A percentile compares a stretch with the other conserved stretches of the same genome.
These are phyloP conservation scores for Drosophila neotestacea DNA, from an alignment of 2,888 invertebrate genomes.

Conservation along the genomic window DNA sequence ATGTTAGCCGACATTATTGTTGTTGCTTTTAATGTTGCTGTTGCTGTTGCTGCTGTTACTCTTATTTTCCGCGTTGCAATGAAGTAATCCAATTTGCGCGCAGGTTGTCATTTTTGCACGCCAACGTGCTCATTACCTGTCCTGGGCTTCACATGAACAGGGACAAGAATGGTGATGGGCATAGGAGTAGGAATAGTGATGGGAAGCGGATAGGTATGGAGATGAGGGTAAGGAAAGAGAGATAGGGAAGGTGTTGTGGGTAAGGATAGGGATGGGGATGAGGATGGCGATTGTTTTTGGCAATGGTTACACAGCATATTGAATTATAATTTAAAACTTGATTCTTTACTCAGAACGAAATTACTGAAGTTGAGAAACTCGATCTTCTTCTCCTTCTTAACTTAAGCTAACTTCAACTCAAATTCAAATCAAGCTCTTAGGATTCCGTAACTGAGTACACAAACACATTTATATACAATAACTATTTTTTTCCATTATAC, in stretches of 20 bases:
- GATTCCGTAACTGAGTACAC: no score
- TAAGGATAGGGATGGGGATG: not conserved
- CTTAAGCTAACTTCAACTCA: no score
- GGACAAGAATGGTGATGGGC: slow-evolving; percentile 5
- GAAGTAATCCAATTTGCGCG: slow-evolving; percentile 77
- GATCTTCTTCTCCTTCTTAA: no score
- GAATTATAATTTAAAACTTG: no score
- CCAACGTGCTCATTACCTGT: slow-evolving; percentile 73
- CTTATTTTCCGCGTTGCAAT: slow-evolving; percentile 62
- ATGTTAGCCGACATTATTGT: slow-evolving; percentile 52
- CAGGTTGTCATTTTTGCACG: slow-evolving; percentile 75
- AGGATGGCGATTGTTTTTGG: not conserved
- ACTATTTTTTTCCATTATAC: no score
- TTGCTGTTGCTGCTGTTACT: slow-evolving; percentile 24
- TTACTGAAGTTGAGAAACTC: no score
- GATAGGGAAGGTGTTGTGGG: no score
- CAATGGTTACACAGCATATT: no score
- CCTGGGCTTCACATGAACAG: not conserved
- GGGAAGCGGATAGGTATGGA: not conserved
- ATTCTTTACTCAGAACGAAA: no score
- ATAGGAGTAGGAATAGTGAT: not conserved
- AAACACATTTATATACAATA: no score
- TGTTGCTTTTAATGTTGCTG: slow-evolving; percentile 14
- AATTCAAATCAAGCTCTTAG: no score
- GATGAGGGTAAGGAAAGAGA: not conserved